Conservation (phyloP, 2,888 invertebrate species). For the Lasioglossum villosulum region DNA sequence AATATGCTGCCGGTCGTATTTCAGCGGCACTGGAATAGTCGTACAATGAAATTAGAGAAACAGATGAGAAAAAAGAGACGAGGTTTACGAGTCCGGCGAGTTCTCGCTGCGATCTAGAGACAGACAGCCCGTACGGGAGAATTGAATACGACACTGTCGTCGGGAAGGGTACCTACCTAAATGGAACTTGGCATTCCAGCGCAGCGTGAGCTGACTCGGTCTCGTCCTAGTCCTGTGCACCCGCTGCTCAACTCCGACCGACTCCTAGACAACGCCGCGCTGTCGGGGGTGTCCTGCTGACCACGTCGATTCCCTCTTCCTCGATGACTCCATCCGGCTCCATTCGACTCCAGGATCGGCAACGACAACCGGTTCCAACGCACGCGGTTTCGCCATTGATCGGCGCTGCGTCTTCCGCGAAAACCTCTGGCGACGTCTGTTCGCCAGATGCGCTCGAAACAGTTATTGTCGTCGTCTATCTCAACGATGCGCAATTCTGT, state of each 20-base stretch:
- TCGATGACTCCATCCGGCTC: constrained; percentile 71
- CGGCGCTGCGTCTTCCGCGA: constrained; percentile 35
- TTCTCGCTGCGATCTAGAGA: constrained; percentile 2
- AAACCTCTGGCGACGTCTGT: constrained; percentile 11
- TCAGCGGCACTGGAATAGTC: background rate
- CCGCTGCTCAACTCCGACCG: constrained; percentile 49
- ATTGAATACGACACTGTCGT: constrained; percentile 60
- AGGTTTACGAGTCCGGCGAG: constrained; percentile 4
- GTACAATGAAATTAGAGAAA: background rate
- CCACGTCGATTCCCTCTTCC: constrained; percentile 61
- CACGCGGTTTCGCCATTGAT: constrained; percentile 42
- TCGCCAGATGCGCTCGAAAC: background rate
- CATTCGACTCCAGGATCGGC: constrained; percentile 46
- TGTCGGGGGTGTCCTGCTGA: constrained; percentile 66
- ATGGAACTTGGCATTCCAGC: constrained; percentile 74
- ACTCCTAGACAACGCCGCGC: constrained; percentile 71
- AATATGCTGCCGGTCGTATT: background rate
- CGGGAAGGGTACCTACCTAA: constrained; percentile 60
- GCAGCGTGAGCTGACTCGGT: constrained; percentile 67
- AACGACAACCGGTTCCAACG: constrained; percentile 51
- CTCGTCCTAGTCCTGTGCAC: constrained; percentile 60
- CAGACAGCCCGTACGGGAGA: background rate
- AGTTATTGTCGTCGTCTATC: background rate
- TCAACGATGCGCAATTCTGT: background rate
- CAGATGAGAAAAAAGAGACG: background rate